Conservation (phyloP, 2,888 invertebrate species). For the Hirtodrosophila confusa region DNA sequence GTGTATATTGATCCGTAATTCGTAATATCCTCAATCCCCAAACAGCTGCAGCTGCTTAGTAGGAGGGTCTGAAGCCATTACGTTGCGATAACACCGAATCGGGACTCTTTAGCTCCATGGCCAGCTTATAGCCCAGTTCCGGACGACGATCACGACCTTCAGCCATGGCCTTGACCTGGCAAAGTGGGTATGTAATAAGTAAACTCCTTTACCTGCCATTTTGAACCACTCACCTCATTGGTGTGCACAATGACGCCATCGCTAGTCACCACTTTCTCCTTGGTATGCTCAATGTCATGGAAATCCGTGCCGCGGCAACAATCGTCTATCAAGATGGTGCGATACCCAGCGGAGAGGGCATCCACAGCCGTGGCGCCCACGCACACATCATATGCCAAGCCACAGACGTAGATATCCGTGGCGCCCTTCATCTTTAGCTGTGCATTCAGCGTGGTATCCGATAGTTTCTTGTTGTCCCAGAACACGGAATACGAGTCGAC, state of each 20-base stretch:
- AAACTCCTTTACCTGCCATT: background rate
- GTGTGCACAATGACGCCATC: slow-evolving; percentile 93
- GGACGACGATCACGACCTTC: slow-evolving; percentile 94
- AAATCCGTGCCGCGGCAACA: slow-evolving; percentile 95
- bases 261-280: slow-evolving; percentile 89
- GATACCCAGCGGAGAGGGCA: slow-evolving; percentile 95
- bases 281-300: slow-evolving; percentile 93
- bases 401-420: slow-evolving; percentile 97
- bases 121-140: slow-evolving; percentile 94
- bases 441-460: slow-evolving; percentile 92
- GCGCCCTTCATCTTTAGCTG: slow-evolving; percentile 92
- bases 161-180: slow-evolving; percentile 93
- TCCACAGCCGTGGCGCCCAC: slow-evolving; percentile 95
- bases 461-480: slow-evolving; percentile 97
- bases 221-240: slow-evolving; percentile 86
- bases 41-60: slow-evolving; percentile 36
- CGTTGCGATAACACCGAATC: slow-evolving; percentile 84
- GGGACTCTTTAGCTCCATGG: slow-evolving; percentile 90
- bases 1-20: slow-evolving; percentile 13
- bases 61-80: slow-evolving; percentile 72
- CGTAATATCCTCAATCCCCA: slow-evolving; percentile 15
- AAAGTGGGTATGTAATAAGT: background rate
- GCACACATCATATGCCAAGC: slow-evolving; percentile 97
- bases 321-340: slow-evolving; percentile 95
- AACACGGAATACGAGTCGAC: slow-evolving; percentile 99